A percentile compares a stretch with the other conserved stretches of the same genome.
phyloP scores from a whole-genome alignment of 1,140 invertebrate genomes.

The Fopius arisanus region DNA sequence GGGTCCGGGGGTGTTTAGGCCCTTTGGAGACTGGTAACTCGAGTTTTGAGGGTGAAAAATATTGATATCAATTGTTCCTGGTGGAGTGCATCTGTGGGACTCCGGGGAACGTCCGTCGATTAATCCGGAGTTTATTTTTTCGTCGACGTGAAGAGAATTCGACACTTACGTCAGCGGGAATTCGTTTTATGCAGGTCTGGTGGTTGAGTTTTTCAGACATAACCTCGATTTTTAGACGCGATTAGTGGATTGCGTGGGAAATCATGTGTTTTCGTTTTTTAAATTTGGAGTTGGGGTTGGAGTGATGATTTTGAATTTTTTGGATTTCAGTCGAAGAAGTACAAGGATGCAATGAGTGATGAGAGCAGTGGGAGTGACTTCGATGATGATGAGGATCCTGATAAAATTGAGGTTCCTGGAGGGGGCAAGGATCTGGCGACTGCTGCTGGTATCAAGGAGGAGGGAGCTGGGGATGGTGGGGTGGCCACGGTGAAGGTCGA shows the following conservation, averaged over 20 bases:
- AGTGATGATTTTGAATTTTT: slow-evolving; percentile 12
- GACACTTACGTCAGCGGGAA: background rate
- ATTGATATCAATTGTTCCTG: too few species aligned
- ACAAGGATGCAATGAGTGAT: slow-evolving; percentile 67
- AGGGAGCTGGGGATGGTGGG: slow-evolving; percentile 41
- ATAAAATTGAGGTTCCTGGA: slow-evolving; percentile 88
- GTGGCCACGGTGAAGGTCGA: slow-evolving; percentile 43
- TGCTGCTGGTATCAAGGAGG: slow-evolving; percentile 67
- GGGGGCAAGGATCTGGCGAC: slow-evolving; percentile 82
- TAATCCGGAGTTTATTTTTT: too few species aligned
- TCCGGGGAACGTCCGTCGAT: too few species aligned
- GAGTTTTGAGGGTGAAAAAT: too few species aligned
- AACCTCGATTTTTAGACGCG: slow-evolving; percentile 21
- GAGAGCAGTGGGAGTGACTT: slow-evolving; percentile 81
- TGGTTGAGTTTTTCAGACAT: slow-evolving; percentile 22
- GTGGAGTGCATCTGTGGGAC: too few species aligned
- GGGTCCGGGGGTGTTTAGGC: too few species aligned
- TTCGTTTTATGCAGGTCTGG: slow-evolving; percentile 31
- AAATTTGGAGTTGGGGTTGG: background rate
- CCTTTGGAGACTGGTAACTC: too few species aligned
- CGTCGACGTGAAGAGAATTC: background rate
- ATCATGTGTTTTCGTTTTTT: background rate
- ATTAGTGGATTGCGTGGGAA: background rate
- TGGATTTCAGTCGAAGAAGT: slow-evolving; percentile 42
- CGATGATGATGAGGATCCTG: slow-evolving; percentile 88